Conservation (phyloP, 2,888 invertebrate genomes). For the Sylvicola cinctus region DNA sequence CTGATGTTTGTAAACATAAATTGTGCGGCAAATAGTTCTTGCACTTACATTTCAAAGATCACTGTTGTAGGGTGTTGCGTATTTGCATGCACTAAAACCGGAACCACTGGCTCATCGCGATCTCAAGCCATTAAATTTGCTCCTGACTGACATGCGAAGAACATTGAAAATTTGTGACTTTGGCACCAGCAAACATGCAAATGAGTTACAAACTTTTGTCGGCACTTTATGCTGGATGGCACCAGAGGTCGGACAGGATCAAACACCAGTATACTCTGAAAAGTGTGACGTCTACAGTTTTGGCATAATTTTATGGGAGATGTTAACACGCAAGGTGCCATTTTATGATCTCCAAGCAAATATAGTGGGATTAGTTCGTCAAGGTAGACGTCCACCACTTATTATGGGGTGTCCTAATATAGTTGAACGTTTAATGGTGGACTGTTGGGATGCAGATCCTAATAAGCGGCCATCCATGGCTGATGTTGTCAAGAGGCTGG, state of each 20-base stretch:
- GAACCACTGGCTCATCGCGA: conserved; percentile 88
- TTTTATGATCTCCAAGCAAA: conserved; percentile 70
- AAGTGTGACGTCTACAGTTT: conserved; percentile 98
- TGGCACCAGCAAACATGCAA: conserved; percentile 89
- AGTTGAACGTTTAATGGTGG: conserved; percentile 74
- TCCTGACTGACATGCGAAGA: conserved; percentile 68
- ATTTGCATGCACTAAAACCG: conserved; percentile 86
- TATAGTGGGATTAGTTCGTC: conserved; percentile 91
- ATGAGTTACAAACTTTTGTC: conserved; percentile 90
- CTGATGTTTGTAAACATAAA: conserved; percentile 38
- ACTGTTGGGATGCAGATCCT: conserved; percentile 80
- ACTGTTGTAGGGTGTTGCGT: conserved; percentile 60
- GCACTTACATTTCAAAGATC: too few relatives aligned
- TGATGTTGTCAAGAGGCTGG: conserved; percentile 55
- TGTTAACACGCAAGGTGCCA: conserved; percentile 73
- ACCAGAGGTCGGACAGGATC: conserved; percentile 71
- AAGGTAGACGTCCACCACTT: conserved; percentile 62
- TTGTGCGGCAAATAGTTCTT: too few relatives aligned
- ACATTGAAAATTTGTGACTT: conserved; percentile 96
- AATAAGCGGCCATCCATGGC: conserved; percentile 75
- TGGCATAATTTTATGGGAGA: conserved; percentile 97
- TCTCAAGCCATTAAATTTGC: conserved; percentile 71
- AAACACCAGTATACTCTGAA: conserved; percentile 80
- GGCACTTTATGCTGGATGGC: conserved; percentile 99
- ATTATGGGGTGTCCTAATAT: conserved; percentile 73